Percentiles rank a stretch among this genome's conserved stretches.
These are phyloP conservation scores for Cheumatopsyche charites DNA, from an alignment of 1,140 invertebrate genomes.

Conservation along the genomic window DNA sequence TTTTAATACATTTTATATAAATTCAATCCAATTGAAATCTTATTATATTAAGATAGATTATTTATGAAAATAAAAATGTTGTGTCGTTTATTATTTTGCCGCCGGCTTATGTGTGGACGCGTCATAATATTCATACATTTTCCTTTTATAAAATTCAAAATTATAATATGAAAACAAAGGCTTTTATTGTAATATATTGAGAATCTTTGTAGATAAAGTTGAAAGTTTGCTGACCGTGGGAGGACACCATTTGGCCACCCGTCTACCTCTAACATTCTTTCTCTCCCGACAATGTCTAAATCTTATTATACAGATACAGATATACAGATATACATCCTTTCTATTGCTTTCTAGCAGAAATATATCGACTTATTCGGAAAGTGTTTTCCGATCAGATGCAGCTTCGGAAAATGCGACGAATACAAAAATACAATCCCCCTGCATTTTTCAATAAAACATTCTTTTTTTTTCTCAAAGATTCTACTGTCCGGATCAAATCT, in stretches of 20 bases:
- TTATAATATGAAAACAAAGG: too few relatives aligned
- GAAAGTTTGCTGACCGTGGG: slow-evolving; percentile 35
- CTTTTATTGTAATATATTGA: slow-evolving; percentile 14
- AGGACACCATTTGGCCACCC: slow-evolving; percentile 43
- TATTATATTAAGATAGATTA: too few relatives aligned
- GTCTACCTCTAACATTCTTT: slow-evolving; percentile 32
- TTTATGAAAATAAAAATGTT: too few relatives aligned
- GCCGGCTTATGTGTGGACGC: too few relatives aligned
- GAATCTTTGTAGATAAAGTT: neutral
- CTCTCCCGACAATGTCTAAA: slow-evolving; percentile 40
- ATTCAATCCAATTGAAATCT: too few relatives aligned
- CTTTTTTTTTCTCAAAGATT: too few relatives aligned
- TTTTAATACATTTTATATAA: too few relatives aligned
- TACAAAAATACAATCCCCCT: neutral
- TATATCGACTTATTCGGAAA: slow-evolving; percentile 45
- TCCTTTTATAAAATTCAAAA: too few relatives aligned
- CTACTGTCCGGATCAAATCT: too few relatives aligned
- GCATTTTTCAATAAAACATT: too few relatives aligned
- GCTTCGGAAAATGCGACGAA: slow-evolving; percentile 15
- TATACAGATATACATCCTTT: neutral
- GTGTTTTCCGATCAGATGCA: slow-evolving; percentile 45
- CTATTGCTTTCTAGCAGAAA: slow-evolving; percentile 41
- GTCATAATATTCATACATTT: too few relatives aligned
- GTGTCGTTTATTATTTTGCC: too few relatives aligned
- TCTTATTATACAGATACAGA: slow-evolving; percentile 44